Evolutionary conservation across 2,888 invertebrate species (phyloP).

Genomic region (Andricus curvator): DNA sequence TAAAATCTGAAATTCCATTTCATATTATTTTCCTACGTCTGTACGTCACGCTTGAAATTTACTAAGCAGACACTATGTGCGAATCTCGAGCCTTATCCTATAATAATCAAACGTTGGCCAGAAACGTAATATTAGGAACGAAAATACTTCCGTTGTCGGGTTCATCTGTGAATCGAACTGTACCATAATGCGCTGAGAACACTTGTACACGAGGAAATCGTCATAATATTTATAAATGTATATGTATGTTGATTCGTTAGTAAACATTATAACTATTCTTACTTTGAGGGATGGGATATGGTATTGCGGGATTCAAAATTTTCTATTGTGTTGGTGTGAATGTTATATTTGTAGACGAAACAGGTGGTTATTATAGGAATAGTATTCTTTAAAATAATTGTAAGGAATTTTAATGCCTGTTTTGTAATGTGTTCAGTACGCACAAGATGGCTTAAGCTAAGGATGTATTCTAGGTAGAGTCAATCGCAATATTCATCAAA

Average conservation of each 20-base stretch:
- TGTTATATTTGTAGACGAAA: slow-evolving; percentile 20
- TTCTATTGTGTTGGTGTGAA: slow-evolving; percentile 1
- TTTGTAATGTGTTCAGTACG: slow-evolving; percentile 2
- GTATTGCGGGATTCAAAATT: slow-evolving; percentile 33
- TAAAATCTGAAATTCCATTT: background rate
- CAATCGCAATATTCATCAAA: background rate
- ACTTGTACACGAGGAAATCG: slow-evolving; percentile 44
- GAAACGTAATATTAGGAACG: slow-evolving; percentile 31
- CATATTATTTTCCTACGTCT: slow-evolving; percentile 17
- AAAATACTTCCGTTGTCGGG: background rate
- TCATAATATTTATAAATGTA: slow-evolving; percentile 60
- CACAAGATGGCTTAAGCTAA: background rate
- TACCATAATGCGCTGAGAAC: slow-evolving; percentile 42
- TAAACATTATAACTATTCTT: slow-evolving; percentile 47
- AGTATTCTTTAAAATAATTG: slow-evolving; percentile 34
- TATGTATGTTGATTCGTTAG: slow-evolving; percentile 46
- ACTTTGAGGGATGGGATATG: slow-evolving; percentile 40
- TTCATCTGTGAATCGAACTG: slow-evolving; percentile 42
- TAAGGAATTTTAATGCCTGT: slow-evolving; percentile 15
- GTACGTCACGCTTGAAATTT: slow-evolving; percentile 15
- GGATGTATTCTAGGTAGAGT: background rate
- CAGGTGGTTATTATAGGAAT: slow-evolving; percentile 25
- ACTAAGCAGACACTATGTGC: slow-evolving; percentile 16
- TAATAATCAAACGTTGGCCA: slow-evolving; percentile 34
- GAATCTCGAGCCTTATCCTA: slow-evolving; percentile 26